phyloP scores from a whole-genome alignment of 2,888 invertebrate genomes.

The Volucella bombylans region DNA sequence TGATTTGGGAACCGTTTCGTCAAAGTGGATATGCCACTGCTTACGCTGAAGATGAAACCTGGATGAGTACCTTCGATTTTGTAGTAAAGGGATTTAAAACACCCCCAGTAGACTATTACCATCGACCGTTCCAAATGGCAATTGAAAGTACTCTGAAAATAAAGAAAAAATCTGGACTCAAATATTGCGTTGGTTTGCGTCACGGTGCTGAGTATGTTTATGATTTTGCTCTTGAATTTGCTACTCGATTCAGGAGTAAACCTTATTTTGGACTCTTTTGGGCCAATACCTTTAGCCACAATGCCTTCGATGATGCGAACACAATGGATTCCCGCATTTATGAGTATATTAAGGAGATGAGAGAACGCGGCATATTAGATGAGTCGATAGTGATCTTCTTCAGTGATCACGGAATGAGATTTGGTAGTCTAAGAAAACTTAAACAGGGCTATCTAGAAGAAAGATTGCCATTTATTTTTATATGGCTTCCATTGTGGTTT shows the following conservation, averaged over 20 bases:
- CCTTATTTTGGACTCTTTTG: slow-evolving; percentile 90
- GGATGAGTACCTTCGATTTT: slow-evolving; percentile 87
- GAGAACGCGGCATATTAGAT: slow-evolving; percentile 84
- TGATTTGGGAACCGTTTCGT: slow-evolving; percentile 90
- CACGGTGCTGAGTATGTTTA: slow-evolving; percentile 87
- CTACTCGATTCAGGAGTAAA: slow-evolving; percentile 84
- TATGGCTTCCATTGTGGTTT: slow-evolving; percentile 87
- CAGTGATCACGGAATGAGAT: slow-evolving; percentile 91
- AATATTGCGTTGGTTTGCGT: slow-evolving; percentile 85
- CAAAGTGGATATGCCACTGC: slow-evolving; percentile 88
- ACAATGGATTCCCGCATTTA: slow-evolving; percentile 86
- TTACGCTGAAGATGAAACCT: slow-evolving; percentile 89
- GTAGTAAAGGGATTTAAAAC: slow-evolving; percentile 87
- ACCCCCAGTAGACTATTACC: slow-evolving; percentile 91
- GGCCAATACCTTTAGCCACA: slow-evolving; percentile 90
- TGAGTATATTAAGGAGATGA: slow-evolving; percentile 85
- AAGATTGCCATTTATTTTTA: slow-evolving; percentile 88
- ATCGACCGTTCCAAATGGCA: slow-evolving; percentile 88
- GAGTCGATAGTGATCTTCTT: slow-evolving; percentile 88
- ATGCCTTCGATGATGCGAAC: slow-evolving; percentile 85
- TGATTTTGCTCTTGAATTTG: slow-evolving; percentile 87
- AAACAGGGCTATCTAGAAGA: slow-evolving; percentile 90
- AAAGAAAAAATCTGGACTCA: slow-evolving; percentile 82
- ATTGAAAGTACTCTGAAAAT: slow-evolving; percentile 84
- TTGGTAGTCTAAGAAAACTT: slow-evolving; percentile 86